phyloP scores from a whole-genome alignment of 2,888 invertebrate species.

The Apamea crenata region DNA sequence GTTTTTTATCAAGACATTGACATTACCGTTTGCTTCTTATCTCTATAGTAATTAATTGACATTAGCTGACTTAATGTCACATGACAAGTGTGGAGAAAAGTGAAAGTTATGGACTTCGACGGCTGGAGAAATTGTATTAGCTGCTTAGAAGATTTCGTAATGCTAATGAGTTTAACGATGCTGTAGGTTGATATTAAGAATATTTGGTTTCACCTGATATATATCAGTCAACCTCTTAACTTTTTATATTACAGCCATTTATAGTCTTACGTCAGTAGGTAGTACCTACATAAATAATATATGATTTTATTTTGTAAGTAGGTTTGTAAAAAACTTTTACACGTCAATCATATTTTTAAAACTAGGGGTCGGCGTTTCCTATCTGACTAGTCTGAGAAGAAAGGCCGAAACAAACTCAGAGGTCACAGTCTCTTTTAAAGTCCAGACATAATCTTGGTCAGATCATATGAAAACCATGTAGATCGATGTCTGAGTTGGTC shows the following conservation, averaged over 20 bases:
- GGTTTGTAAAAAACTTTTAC: too few relatives aligned
- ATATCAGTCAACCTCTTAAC: background rate
- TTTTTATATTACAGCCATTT: background rate
- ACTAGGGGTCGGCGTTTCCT: too few relatives aligned
- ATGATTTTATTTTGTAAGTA: too few relatives aligned
- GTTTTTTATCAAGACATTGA: constrained; percentile 56
- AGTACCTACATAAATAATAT: too few relatives aligned
- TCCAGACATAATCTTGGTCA: too few relatives aligned
- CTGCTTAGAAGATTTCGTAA: constrained; percentile 12
- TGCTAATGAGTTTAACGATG: constrained; percentile 8
- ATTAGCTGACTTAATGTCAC: constrained; percentile 32
- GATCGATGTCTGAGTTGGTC: too few relatives aligned
- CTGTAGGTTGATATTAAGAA: background rate
- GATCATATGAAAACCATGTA: too few relatives aligned
- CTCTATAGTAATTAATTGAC: constrained; percentile 37
- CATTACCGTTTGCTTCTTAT: too few relatives aligned
- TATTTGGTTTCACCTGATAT: background rate
- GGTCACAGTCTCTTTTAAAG: too few relatives aligned
- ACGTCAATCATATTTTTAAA: too few relatives aligned
- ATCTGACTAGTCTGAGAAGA: too few relatives aligned
- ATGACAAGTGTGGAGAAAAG: constrained; percentile 44
- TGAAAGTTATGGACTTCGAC: constrained; percentile 51
- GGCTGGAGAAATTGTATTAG: constrained; percentile 32
- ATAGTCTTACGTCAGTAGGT: background rate
- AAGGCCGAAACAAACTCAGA: too few relatives aligned